Evolutionary conservation across 2,888 invertebrate genomes (phyloP), one percentile per base, ranked within the genome.

Genomic region (Thelaira solivaga): DNA sequence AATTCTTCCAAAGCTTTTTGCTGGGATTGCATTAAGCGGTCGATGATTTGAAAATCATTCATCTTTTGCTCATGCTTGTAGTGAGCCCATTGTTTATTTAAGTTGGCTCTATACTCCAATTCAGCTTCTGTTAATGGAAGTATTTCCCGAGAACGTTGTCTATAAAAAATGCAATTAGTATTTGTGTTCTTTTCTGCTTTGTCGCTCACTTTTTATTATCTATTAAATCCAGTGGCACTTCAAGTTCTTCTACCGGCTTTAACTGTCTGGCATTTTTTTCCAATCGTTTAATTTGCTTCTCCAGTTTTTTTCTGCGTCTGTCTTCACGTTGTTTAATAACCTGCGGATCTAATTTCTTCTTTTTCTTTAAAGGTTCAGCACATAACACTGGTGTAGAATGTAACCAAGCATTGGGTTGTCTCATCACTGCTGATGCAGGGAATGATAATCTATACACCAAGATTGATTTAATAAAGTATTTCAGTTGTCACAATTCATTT

Each of bases 291-390:
- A 98, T 97, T 86, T 93, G 94, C 86, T 96, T 97, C 86, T 97
- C 97, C 2, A 99, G 81, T 87, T 94, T 96, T 85, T 92, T 95
- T 80, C 93, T 93, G 80, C 91, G 94, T 59, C 96, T 92, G 0
- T 96, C 95, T 85, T 97, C 96, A 83, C 96, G 91, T 13, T 93
- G 93, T 86, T 93, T 94, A 0, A 96, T 82, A 29, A 98, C 89
- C 4, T 92, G 92, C 2, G 97, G 96, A 89, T 98, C 97, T 0
- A 96, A 62, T 85, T 92, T 93, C 86, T 94, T 97, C 89, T 96
- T 97, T 88, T 95, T 97, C 87, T 96, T 97, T 85, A 97, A 86
- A 2, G 97, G 97, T 87, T 97, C 96, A 4, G 93, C 97, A 86
- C 82, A 86, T 2, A 89, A 82, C 2, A 85, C 81, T 0, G 87